Evolutionary conservation across 2,888 invertebrate genomes (phyloP), one percentile per base, ranked within the genome.

Genomic region (Axea sp.): DNA sequence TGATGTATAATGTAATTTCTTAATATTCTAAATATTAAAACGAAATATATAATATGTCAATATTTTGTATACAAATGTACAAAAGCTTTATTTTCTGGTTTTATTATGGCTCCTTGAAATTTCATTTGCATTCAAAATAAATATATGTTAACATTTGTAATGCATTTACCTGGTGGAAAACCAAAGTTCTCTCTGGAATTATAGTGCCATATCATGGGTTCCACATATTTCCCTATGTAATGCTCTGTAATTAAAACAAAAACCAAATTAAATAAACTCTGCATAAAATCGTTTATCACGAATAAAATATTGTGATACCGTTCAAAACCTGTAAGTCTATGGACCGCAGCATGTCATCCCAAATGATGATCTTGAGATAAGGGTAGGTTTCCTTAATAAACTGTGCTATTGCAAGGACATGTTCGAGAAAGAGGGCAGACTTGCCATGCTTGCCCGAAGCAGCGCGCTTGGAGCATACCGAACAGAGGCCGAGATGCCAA

Each of bases 301-400:
- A 51, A 35, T 15, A 47, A 69, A 60, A n/a, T 49, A 76, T 62
- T 35, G 3, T 73, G 37, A 79, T 86, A 93, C 93, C 90, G 85
- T 89, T 89, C 74, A 93, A 87, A 75, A 90, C 86, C 57, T 90
- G 88, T 43, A 88, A 80, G 67, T 89, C 89, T 39, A 92, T 90
- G 7, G 89, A 87, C 77, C 96, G 89, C 60, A 96, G 87, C 95
- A 96, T 96, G 82, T 96, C 96, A 82, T 96, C 96, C 96, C 96
- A 96, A 87, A 96, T 93, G 6, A 96, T 92, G 2, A 93, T 88
- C 72, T 88, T 90, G 19, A 93, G 83, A 53, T 89, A 86, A 0
- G 93, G 93, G 81, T 93, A 90, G 26, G 89, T 90, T 55, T 89
- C 90, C 80, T 91, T 91, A 9, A 93, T 85, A 75, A 89, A 92